phyloP scores from a whole-genome alignment of 2,797 vertebrate genomes.

The Coregonus ussuriensis region DNA sequence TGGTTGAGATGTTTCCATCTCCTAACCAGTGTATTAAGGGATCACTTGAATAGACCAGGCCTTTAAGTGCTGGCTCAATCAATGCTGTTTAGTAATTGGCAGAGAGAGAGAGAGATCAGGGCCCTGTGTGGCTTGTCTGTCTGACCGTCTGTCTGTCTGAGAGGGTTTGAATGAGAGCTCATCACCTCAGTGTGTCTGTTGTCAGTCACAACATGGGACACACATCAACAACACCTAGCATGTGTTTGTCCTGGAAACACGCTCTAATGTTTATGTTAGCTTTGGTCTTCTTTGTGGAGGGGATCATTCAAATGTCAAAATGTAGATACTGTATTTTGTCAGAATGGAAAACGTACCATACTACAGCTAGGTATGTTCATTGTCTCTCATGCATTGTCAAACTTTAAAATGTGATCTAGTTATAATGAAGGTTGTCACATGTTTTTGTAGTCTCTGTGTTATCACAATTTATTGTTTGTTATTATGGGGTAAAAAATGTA shows the following conservation, averaged over 20 bases:
- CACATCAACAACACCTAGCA: slow-evolving; percentile 19
- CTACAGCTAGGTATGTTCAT: not conserved
- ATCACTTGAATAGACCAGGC: slow-evolving; percentile 69
- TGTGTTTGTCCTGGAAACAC: slow-evolving; percentile 68
- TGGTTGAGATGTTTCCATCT: slow-evolving; percentile 64
- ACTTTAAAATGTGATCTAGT: too few relatives aligned
- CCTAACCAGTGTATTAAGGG: slow-evolving; percentile 70
- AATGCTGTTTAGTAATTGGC: slow-evolving; percentile 70
- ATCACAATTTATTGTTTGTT: not conserved
- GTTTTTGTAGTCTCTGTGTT: not conserved
- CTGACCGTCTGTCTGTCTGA: slow-evolving; percentile 34
- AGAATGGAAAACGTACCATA: not conserved
- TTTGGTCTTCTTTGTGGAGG: not conserved
- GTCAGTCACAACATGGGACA: slow-evolving; percentile 68
- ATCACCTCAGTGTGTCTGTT: slow-evolving; percentile 50
- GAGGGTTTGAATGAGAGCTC: not conserved
- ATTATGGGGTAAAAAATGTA: not conserved
- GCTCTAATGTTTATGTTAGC: slow-evolving; percentile 39
- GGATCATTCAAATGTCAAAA: not conserved
- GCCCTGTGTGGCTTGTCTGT: not conserved
- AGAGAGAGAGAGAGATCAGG: not conserved
- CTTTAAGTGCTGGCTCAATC: slow-evolving; percentile 74
- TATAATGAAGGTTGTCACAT: not conserved
- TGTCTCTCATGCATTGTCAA: not conserved
- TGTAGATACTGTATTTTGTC: not conserved